phyloP scores from a whole-genome alignment of 2,888 invertebrate genomes.

The Spisula solida region DNA sequence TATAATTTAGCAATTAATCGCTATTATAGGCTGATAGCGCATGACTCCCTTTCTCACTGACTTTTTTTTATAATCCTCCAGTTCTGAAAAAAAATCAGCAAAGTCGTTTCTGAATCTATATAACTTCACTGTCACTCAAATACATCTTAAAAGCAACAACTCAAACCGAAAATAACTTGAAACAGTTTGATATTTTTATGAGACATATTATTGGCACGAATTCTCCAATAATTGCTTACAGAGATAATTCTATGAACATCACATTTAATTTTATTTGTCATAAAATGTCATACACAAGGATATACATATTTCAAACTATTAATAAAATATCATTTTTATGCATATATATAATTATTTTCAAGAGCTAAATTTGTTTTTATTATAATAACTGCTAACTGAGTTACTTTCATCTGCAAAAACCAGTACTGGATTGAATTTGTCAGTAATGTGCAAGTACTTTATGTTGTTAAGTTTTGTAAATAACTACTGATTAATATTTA shows the following conservation, averaged over 20 bases:
- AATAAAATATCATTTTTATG: neutral
- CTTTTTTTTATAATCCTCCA: too few species aligned
- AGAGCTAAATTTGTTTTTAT: neutral
- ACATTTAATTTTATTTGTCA: neutral
- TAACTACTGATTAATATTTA: neutral
- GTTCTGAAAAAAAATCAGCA: too few species aligned
- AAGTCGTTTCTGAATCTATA: too few species aligned
- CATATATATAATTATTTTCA: neutral
- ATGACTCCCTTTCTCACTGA: too few species aligned
- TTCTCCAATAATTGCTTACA: neutral
- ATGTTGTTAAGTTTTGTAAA: neutral
- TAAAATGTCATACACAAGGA: neutral
- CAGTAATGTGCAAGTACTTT: neutral
- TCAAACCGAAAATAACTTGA: too few species aligned
- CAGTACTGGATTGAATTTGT: neutral
- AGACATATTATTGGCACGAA: constrained; percentile 11
- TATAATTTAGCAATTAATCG: too few species aligned
- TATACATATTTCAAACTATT: neutral
- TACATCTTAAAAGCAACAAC: too few species aligned
- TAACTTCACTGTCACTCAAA: too few species aligned
- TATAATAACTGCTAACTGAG: neutral
- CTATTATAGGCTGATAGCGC: too few species aligned
- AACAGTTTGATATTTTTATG: neutral
- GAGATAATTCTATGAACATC: neutral
- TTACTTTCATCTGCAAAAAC: neutral